phyloP scores from a whole-genome alignment of 2,113 vertebrate species.

The Nyctibius bracteatus region DNA sequence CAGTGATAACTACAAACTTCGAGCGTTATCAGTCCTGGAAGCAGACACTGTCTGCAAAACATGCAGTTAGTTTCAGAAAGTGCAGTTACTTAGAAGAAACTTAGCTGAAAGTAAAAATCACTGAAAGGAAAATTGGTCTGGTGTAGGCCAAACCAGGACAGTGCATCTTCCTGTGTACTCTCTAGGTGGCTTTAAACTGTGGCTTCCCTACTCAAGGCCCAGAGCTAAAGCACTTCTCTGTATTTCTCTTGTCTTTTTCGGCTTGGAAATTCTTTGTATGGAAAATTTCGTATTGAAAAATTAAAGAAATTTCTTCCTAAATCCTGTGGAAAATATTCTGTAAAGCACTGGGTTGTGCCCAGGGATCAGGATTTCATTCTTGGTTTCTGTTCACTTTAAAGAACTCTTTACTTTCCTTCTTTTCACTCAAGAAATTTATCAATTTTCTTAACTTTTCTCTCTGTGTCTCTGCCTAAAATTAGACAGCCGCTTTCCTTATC shows the following conservation, averaged over 20 bases:
- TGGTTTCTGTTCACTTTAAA: background rate
- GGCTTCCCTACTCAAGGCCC: background rate
- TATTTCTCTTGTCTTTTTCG: background rate
- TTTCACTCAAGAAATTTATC: background rate
- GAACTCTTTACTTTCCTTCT: background rate
- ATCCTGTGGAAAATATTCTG: background rate
- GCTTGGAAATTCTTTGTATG: background rate
- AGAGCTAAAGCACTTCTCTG: background rate
- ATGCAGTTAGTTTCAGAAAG: no score
- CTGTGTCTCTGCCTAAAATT: conserved; percentile 12
- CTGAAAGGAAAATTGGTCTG: no score
- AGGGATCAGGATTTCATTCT: background rate
- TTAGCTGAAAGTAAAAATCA: no score
- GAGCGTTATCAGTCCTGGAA: no score
- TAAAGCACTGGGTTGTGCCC: background rate
- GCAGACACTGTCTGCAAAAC: no score
- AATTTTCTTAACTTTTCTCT: background rate
- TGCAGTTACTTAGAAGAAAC: no score
- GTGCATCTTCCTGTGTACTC: background rate
- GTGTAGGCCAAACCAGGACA: no score
- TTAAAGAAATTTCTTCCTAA: background rate
- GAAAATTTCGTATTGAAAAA: background rate
- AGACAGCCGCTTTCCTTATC: background rate
- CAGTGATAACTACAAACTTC: no score
- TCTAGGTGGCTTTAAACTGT: background rate